Evolutionary conservation across 2,113 vertebrate genomes (phyloP).

Genomic region (Larimichthys crocea): DNA sequence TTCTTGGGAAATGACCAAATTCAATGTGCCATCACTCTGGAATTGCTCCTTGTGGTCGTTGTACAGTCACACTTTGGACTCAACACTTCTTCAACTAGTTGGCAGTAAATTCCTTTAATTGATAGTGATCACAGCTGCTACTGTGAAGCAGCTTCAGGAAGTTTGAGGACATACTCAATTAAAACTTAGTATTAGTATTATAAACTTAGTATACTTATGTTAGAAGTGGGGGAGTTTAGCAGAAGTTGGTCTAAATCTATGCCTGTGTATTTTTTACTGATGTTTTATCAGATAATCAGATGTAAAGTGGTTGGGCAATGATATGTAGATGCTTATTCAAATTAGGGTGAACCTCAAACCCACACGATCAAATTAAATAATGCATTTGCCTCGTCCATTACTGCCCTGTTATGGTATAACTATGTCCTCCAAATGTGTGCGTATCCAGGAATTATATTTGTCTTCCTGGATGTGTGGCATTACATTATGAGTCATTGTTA

Average conservation of each 20-base stretch:
- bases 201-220: neutral
- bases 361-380: neutral
- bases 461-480: conserved; percentile 11
- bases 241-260: neutral
- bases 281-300: neutral
- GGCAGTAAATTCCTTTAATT: neutral
- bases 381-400: neutral
- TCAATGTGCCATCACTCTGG: neutral
- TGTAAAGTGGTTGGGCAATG: neutral
- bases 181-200: neutral
- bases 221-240: neutral
- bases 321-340: neutral
- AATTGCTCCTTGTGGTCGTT: neutral
- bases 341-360: neutral
- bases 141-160: neutral
- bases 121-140: neutral
- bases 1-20: neutral
- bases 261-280: neutral
- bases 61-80: neutral
- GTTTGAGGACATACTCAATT: neutral
- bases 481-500: conserved; percentile 40
- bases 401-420: neutral
- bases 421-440: neutral
- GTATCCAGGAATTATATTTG: neutral
- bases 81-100: no score